phyloP scores from a whole-genome alignment of 1,140 invertebrate genomes.

The Drosophila nigromelanica region DNA sequence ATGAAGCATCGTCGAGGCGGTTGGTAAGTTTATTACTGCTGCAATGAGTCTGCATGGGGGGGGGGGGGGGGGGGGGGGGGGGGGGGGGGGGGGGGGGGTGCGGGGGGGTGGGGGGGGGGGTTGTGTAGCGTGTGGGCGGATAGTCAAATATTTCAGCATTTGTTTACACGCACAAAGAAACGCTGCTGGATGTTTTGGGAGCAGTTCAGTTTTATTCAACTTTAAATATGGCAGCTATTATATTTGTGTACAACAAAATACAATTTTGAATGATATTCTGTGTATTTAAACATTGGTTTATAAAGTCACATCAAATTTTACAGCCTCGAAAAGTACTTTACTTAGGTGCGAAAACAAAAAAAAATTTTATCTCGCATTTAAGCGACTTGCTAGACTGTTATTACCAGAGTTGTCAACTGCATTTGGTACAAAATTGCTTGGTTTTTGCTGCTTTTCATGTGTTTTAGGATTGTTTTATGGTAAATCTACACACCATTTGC shows the following conservation, averaged over 20 bases:
- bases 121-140: too few species aligned
- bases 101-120: too few species aligned
- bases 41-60: conserved; percentile 30
- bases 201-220: background rate
- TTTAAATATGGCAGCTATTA: background rate
- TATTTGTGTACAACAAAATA: too few species aligned
- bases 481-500: conserved; percentile 61
- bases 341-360: too few species aligned
- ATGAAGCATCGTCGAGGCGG: conserved; percentile 25
- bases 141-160: conserved; percentile 31
- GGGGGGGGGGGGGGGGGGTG: too few species aligned
- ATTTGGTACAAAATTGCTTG: background rate
- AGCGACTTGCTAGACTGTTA: background rate
- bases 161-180: conserved; percentile 39
- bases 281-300: background rate
- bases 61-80: too few species aligned
- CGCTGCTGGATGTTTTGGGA: conserved; percentile 31
- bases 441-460: background rate
- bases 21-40: conserved; percentile 50
- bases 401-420: conserved; percentile 1
- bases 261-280: background rate
- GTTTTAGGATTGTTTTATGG: conserved; percentile 16
- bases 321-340: too few species aligned
- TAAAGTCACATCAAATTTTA: too few species aligned
- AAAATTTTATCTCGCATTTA: too few species aligned